Base-by-base conservation (phyloP, 2,113 vertebrate genomes). In the Triplophysa rosa region DNA sequence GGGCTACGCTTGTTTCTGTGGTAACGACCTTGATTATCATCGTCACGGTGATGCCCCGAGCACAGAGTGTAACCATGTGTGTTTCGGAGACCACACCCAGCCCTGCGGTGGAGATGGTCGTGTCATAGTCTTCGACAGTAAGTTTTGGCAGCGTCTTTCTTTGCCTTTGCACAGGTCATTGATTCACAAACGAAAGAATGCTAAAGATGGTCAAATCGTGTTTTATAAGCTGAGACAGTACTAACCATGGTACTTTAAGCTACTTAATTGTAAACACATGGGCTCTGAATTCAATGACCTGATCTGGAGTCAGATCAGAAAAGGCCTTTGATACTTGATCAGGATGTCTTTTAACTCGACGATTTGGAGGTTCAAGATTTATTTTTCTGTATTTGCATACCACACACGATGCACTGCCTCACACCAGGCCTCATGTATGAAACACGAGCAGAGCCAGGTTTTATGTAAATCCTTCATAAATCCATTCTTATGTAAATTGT, bases 1-100 rank as follows among this genome's bases (percentile, higher is more conserved):
- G 1, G 96, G 97, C 76, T 98, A 97, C 26, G 97, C 97, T 64
- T 98, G 97, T 90, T 98, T 99, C 91, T 99, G 97, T 73, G 97
- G 97, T 76, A 97, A 97, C 78, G 95, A 98, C 54, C 94, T 92
- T 42, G 96, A 99, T 88, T 94, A 94, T 83, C 94, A 87, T 81
- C 92, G 93, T 86, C 95, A 94, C 0, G 95, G 92, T 45, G 94
- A 96, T 85, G 95, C 95, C 3, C 94, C 93, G 59, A 94, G 93
- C 84, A 96, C 94, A 0, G 97, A 99, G 90, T 99, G 97, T 81
- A 98, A 96, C 91, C 96, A 96, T 24, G 95, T 96, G 85, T 99
- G 97, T 89, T 99, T 99, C 23, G 97, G 97, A 33, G 95, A 99
- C 89, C 97, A 98, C 84, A 94, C 94, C 70, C 96, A 99, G 90